Evolutionary conservation across 2,797 vertebrate species (phyloP), one percentile per base, ranked within the genome.

Genomic region (Acipenser transmontanus): DNA sequence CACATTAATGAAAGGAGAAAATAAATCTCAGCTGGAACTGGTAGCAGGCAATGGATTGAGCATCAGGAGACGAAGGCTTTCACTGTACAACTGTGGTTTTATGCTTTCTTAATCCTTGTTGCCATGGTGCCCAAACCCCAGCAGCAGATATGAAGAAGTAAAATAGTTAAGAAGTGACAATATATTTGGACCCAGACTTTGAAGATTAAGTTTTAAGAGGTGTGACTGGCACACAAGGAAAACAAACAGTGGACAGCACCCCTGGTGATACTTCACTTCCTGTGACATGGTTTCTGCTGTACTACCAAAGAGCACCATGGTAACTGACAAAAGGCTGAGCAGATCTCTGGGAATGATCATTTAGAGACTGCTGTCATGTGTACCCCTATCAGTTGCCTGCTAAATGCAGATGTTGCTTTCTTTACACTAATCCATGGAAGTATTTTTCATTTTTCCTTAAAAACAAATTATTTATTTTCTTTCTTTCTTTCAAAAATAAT

Each of bases 221-320:
- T 59, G 51, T 0, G 1, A 8, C 34, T 75, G 51, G 8, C 50
- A 66, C 72, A 50, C 47, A 52, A 48, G 13, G 17, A 74, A 52
- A 61, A 67, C 47, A 73, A 83, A 85, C 71, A 76, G 72, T 67
- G 76, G 77, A 80, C 64, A 84, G 50, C 76, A 80, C 72, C 81
- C 73, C 76, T 76, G 73, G 78, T 81, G 82, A 81, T 74, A 70
- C 70, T 76, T 67, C 75, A 76, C 78, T 81, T 75, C 67, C 49
- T 62, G 77, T 84, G 74, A 62, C 49, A 68, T 9, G 51, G 54
- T 80, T 79, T 82, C 50, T 71, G 59, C 61, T 69, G 56, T 64
- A 59, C 0, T 6, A 13, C 14, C 76, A 75, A 80, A 59, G 76
- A 78, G 72, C 77, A 78, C 69, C 81, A 82, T 85, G 80, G 81